Evolutionary conservation across 2,888 invertebrate genomes (phyloP), one percentile per base, ranked within the genome.

Genomic region (Glomeris marginata): DNA sequence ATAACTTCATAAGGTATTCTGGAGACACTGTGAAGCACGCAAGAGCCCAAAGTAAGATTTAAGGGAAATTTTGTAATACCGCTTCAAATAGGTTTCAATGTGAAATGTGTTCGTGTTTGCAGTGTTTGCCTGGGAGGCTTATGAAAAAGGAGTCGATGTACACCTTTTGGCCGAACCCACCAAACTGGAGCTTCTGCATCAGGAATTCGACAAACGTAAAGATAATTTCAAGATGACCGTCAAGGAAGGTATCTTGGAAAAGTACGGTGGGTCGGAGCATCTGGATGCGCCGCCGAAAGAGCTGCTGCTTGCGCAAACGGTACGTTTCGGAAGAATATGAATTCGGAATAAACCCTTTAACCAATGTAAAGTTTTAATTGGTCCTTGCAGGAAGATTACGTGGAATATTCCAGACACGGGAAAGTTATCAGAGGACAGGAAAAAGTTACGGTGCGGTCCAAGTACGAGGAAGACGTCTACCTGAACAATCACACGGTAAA

Each of bases 161-260:
- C 91, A 95, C 66, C 74, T 95, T 50, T 74, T 97, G 57, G 97
- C 97, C 2, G 98, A 98, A 67, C 98, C 98, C 6, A 99, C 98
- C 11, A 95, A 95, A 68, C 71, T 97, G 54, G 97, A 95, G 67
- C 69, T 90, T 58, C 69, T 98, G 52, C 83, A 91, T 66, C 77
- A 82, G 49, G 86, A 95, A 66, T 95, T 88, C 66, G 81, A 83
- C 51, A 77, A 84, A 58, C 86, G 91, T 66, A 88, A 88, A 65
- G 84, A 86, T 37, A 82, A 84, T 58, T 83, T 88, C 58, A 92
- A 97, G 69, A 79, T 82, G 11, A 74, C 84, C 70, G 83, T 87
- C 5, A 72, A 73, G 53, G 78, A 82, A 54, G 81, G 80, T 49
- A 81, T 98, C 50, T 72, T 97, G 38, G 85, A 88, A 58, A 84